These are phyloP conservation scores for Apogon talboti DNA, from an alignment of 2,797 vertebrate species.

Conservation along the genomic window DNA sequence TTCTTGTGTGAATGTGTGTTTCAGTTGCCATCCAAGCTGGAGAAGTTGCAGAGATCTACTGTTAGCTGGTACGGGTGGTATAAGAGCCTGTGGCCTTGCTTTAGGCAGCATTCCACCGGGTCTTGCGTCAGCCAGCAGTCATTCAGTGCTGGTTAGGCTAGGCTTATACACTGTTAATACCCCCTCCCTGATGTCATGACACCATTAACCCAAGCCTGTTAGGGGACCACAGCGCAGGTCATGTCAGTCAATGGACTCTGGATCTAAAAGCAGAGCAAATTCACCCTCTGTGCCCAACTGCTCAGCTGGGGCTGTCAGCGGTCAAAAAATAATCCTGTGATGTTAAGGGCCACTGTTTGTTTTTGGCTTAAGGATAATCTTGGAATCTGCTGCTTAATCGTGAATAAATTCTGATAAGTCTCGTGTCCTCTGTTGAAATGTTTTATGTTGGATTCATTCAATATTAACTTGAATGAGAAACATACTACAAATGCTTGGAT, in stretches of 20 bases:
- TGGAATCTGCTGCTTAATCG: conserved; percentile 2
- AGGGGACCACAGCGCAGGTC: conserved; percentile 58
- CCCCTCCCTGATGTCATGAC: conserved; percentile 74
- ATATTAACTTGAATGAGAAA: conserved; percentile 8
- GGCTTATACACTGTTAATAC: conserved; percentile 82
- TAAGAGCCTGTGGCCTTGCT: conserved; percentile 68
- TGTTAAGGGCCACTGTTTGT: conserved; percentile 19
- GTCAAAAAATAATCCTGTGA: conserved; percentile 22
- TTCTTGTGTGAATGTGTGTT: conserved; percentile 9
- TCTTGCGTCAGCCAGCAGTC: conserved; percentile 81
- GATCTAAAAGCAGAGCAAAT: conserved; percentile 49
- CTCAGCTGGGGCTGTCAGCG: conserved; percentile 32
- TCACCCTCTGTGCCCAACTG: conserved; percentile 23
- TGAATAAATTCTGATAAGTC: no score
- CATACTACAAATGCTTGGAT: not conserved
- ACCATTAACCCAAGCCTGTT: conserved; percentile 74
- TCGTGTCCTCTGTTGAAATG: conserved; percentile 3
- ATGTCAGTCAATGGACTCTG: conserved; percentile 54
- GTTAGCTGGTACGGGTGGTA: conserved; percentile 61
- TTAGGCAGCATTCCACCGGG: conserved; percentile 80
- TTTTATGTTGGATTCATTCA: conserved; percentile 2
- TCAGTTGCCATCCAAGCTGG: conserved; percentile 18
- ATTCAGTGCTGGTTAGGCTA: conserved; percentile 77
- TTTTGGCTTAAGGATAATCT: conserved; percentile 27
- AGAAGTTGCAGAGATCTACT: conserved; percentile 51